phyloP scores from a whole-genome alignment of 2,888 invertebrate species.

The Acleris laterana region DNA sequence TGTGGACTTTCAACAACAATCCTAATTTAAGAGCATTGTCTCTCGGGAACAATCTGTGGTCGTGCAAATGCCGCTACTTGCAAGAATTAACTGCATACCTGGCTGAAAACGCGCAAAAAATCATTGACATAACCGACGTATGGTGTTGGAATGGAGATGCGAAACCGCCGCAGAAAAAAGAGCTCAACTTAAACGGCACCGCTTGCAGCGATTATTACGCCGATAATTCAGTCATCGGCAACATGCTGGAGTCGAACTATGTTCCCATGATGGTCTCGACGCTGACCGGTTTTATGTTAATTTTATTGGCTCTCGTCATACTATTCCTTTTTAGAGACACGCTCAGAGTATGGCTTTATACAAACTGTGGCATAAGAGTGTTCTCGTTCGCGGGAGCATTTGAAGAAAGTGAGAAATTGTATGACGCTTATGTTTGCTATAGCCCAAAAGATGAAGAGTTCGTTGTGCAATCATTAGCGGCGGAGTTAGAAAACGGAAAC shows the following conservation, averaged over 20 bases:
- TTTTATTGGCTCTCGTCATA: slow-evolving; percentile 90
- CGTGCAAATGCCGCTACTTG: slow-evolving; percentile 95
- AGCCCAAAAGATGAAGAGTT: slow-evolving; percentile 96
- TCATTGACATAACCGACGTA: slow-evolving; percentile 90
- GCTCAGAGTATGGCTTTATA: slow-evolving; percentile 93
- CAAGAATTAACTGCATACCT: slow-evolving; percentile 93
- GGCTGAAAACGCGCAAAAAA: slow-evolving; percentile 91
- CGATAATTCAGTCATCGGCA: slow-evolving; percentile 92
- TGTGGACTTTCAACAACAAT: slow-evolving; percentile 90
- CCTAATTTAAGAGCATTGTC: slow-evolving; percentile 89
- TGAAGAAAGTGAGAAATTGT: slow-evolving; percentile 93
- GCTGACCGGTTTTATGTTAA: slow-evolving; percentile 89
- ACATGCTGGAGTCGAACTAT: slow-evolving; percentile 92
- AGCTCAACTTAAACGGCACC: slow-evolving; percentile 92
- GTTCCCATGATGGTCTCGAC: slow-evolving; percentile 93
- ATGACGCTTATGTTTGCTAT: slow-evolving; percentile 97
- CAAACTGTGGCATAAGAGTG: slow-evolving; percentile 93
- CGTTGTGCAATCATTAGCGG: slow-evolving; percentile 92
- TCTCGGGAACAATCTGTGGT: slow-evolving; percentile 94
- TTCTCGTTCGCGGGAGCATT: slow-evolving; percentile 88
- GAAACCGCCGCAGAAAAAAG: slow-evolving; percentile 89
- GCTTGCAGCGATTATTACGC: slow-evolving; percentile 94
- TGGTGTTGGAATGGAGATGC: slow-evolving; percentile 92
- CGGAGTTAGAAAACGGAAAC: slow-evolving; percentile 92
- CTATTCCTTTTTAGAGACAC: slow-evolving; percentile 94